Percentiles rank a stretch among this genome's conserved stretches.
phyloP scores from a whole-genome alignment of 2,888 invertebrate genomes.

The Calameuta pallipes region DNA sequence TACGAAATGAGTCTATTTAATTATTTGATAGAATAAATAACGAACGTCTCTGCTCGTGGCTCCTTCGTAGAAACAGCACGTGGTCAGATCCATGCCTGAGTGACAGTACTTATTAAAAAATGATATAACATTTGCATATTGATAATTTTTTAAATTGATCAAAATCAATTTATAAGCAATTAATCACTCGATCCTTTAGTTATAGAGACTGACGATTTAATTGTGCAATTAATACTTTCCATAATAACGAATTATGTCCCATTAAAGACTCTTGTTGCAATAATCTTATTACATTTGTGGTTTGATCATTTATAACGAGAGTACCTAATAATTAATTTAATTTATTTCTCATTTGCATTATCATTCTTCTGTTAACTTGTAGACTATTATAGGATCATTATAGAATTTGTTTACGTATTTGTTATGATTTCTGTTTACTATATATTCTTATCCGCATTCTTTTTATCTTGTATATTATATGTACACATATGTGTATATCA shows the following conservation, averaged over 20 bases:
- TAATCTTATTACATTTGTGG: neutral
- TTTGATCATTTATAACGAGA: neutral
- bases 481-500: neutral
- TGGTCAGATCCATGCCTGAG: too few species aligned
- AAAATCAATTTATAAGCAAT: too few species aligned
- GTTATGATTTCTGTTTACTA: neutral
- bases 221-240: too few species aligned
- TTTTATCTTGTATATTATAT: neutral
- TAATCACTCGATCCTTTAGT: too few species aligned
- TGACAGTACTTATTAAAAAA: too few species aligned
- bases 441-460: neutral
- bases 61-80: too few species aligned
- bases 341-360: neutral
- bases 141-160: too few species aligned
- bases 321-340: neutral
- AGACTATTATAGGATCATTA: neutral
- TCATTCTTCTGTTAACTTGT: neutral
- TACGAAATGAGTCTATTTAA: neutral
- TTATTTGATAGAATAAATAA: neutral
- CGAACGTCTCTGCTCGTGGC: too few species aligned
- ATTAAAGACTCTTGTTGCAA: neutral
- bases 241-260: too few species aligned
- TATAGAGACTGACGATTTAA: too few species aligned
- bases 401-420: neutral
- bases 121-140: too few species aligned